Base-by-base conservation (phyloP, 2,888 invertebrate species). In the Caenorhabditis wallacei region DNA sequence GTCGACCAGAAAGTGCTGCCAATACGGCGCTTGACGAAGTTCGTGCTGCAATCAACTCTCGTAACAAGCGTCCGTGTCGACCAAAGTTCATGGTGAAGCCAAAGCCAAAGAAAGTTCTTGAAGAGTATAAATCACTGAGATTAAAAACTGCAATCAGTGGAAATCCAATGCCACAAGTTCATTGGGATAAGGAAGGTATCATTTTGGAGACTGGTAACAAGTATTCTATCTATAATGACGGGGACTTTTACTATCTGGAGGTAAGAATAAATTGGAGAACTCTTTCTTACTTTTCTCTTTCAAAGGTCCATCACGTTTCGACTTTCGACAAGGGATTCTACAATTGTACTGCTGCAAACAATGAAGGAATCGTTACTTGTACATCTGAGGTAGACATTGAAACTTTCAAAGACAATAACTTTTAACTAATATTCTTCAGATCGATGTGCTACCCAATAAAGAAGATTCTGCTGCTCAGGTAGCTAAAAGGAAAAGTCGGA, bases 181-280 rank as follows among this genome's bases (percentile, higher is more conserved):
- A 83, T 37, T 91, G 91, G 91, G 90, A 92, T 81, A 89, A 88
- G 80, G 88, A 88, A 56, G 91, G 91, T 56, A 80, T 87, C 53
- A 76, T 87, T 56, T 85, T 92, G 64, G 92, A 92, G 84, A 92
- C 91, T n/a, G 92, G 92, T 56, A 92, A 90, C 88, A 92, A 92
- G 74, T 92, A 90, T 87, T 90, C 90, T 24, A 92, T 92, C 72
- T 92, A 91, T 87, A 92, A 92, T 69, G 92, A 92, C 80, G 92
- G 92, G 71, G 91, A 92, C 79, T 92, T 92, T 87, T 92, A 90
- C 85, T 92, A 90, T 82, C 85, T 92, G 37, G 92, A 92, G 85
- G 91, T 91, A 35, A 59, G 59, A 40, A 7, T 10, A 30, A 30
- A 35, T 35, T 18, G 10, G 16, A 37, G 10, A 40, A 5, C 1